Conservation (phyloP, 2,113 vertebrate species). For the Anolis carolinensis region DNA sequence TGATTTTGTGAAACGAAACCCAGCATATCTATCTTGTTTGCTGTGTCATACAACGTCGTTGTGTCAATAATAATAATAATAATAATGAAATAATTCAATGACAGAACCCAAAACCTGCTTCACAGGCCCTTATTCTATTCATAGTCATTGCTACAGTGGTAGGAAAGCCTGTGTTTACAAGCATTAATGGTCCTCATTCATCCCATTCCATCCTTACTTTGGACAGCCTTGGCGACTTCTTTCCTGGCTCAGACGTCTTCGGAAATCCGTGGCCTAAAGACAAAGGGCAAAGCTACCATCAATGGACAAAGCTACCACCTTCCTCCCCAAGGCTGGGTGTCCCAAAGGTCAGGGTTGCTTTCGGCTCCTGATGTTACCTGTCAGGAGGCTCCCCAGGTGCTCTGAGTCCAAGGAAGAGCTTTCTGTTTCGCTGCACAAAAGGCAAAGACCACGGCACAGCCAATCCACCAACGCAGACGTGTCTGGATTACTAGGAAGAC, state of each 20-base stretch:
- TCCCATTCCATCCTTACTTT: too few relatives aligned
- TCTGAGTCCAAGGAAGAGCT: neutral
- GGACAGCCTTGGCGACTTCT: constrained; percentile 51
- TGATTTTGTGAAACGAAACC: too few relatives aligned
- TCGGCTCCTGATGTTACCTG: constrained; percentile 68
- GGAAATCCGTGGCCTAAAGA: constrained; percentile 82
- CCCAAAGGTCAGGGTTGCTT: rapidly evolving
- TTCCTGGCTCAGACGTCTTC: constrained; percentile 25
- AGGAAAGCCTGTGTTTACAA: neutral
- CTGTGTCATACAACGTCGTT: too few relatives aligned
- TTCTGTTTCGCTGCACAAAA: constrained; percentile 76
- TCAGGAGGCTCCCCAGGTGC: constrained; percentile 69
- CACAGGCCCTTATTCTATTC: too few relatives aligned
- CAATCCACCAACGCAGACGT: constrained; percentile 62
- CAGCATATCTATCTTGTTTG: too few relatives aligned
- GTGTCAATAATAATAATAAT: too few relatives aligned
- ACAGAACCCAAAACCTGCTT: too few relatives aligned
- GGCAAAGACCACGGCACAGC: constrained; percentile 76
- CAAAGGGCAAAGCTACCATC: constrained; percentile 39
- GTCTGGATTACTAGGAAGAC: constrained; percentile 54
- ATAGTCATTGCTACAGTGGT: neutral
- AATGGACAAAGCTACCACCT: too few relatives aligned
- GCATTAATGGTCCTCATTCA: too few relatives aligned
- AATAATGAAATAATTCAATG: too few relatives aligned
- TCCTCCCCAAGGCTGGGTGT: too few relatives aligned